Evolutionary conservation across 2,797 vertebrate genomes (phyloP).

Genomic region (Synanceia verrucosa): DNA sequence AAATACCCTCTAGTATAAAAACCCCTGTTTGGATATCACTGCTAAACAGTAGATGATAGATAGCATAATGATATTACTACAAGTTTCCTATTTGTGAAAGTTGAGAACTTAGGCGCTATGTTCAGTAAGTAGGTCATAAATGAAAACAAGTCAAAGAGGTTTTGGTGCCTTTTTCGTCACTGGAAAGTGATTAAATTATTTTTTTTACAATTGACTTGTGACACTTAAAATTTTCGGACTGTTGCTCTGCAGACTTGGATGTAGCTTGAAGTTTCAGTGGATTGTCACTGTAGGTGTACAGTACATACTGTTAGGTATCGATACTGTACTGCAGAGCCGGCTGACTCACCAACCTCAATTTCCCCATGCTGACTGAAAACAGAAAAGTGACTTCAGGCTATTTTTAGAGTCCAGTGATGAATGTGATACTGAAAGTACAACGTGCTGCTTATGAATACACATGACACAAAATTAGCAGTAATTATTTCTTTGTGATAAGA

Average conservation of each 20-base stretch:
- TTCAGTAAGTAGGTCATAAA: background rate
- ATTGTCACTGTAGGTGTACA: conserved; percentile 1
- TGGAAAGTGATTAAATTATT: conserved; percentile 27
- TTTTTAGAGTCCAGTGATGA: background rate
- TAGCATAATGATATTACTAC: background rate
- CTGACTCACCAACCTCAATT: conserved; percentile 30
- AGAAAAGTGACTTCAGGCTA: conserved; percentile 9
- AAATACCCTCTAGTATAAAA: background rate
- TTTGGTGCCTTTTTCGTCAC: background rate
- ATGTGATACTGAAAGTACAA: conserved; percentile 22
- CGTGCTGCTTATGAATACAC: background rate
- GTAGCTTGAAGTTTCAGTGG: background rate
- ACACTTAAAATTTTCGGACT: background rate
- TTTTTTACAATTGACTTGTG: background rate
- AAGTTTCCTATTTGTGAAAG: background rate
- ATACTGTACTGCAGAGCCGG: background rate
- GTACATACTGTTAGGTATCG: background rate
- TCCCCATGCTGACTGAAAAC: conserved; percentile 15
- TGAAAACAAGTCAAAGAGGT: too few species aligned
- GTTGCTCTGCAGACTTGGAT: background rate
- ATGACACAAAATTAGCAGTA: background rate
- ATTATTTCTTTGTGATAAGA: background rate
- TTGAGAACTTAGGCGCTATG: background rate
- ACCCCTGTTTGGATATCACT: background rate
- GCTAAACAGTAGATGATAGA: background rate